Percentiles rank a stretch among this genome's conserved stretches.
These are phyloP conservation scores for Meteorus colon DNA, from an alignment of 2,888 invertebrate species.

Conservation along the genomic window DNA sequence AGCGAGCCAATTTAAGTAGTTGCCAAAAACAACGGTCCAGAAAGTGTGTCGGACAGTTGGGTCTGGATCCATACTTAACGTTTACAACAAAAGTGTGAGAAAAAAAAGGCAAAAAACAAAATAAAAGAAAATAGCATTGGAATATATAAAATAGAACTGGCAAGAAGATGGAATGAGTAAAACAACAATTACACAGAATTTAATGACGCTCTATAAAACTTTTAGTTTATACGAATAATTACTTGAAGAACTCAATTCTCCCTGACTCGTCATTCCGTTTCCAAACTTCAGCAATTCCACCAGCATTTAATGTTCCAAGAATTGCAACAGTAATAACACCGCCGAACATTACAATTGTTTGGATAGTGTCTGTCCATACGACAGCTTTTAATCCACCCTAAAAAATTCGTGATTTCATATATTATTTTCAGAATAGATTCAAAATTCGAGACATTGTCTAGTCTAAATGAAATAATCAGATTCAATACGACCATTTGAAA, in stretches of 20 bases:
- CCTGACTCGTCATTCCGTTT: conserved; percentile 77
- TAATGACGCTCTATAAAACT: conserved; percentile 34
- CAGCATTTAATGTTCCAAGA: conserved; percentile 80
- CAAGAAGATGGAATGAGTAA: neutral
- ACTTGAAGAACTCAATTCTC: conserved; percentile 85
- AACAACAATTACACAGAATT: conserved; percentile 33
- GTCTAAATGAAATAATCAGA: too few species aligned
- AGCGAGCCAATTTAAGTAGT: conserved; percentile 86
- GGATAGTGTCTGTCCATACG: conserved; percentile 87
- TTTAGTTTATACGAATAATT: conserved; percentile 58
- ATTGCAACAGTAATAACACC: conserved; percentile 80
- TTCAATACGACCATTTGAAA: too few species aligned
- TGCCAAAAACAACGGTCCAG: conserved; percentile 86
- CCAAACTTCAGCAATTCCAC: conserved; percentile 79
- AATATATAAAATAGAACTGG: neutral
- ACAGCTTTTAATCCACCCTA: conserved; percentile 87
- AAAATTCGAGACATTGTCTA: too few species aligned
- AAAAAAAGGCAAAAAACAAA: neutral
- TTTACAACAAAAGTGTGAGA: neutral
- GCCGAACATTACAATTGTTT: conserved; percentile 83
- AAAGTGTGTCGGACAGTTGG: conserved; percentile 87
- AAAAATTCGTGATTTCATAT: conserved; percentile 52
- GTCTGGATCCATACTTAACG: conserved; percentile 80
- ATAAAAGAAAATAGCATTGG: too few species aligned
- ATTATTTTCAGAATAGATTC: neutral